These are phyloP conservation scores for Leptoteleia sp. DNA, from an alignment of 1,140 invertebrate species.

Conservation along the genomic window DNA sequence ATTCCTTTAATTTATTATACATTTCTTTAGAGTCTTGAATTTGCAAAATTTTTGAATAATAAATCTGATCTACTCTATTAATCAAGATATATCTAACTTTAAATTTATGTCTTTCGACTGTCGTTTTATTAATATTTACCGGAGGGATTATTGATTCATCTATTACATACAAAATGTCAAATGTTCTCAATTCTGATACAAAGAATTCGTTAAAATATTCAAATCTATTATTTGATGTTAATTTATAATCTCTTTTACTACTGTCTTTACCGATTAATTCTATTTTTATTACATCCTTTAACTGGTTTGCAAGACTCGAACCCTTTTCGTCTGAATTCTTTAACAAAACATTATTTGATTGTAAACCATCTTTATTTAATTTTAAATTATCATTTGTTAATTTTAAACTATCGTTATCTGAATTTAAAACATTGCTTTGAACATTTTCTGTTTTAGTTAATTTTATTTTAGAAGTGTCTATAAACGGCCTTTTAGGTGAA, in stretches of 20 bases:
- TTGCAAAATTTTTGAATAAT: no score
- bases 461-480: constrained; percentile 15
- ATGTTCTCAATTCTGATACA: constrained; percentile 27
- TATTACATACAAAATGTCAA: constrained; percentile 4
- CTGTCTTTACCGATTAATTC: constrained; percentile 23
- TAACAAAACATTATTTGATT: no score
- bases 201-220: constrained; percentile 44
- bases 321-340: not conserved
- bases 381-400: constrained; percentile 2
- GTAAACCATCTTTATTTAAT: no score
- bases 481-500: no score
- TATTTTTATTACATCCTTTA: constrained; percentile 19
- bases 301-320: constrained; percentile 24
- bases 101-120: no score
- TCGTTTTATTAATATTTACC: no score
- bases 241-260: constrained; percentile 19
- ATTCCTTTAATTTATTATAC: constrained; percentile 10
- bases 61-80: no score
- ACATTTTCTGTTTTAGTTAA: not conserved
- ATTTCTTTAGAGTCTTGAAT: no score
- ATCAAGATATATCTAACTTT: no score
- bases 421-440: not conserved
- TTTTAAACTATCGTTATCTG: no score
- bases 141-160: no score
- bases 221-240: constrained; percentile 25